phyloP scores from a whole-genome alignment of 2,888 invertebrate species.

The Coleophora deauratella region DNA sequence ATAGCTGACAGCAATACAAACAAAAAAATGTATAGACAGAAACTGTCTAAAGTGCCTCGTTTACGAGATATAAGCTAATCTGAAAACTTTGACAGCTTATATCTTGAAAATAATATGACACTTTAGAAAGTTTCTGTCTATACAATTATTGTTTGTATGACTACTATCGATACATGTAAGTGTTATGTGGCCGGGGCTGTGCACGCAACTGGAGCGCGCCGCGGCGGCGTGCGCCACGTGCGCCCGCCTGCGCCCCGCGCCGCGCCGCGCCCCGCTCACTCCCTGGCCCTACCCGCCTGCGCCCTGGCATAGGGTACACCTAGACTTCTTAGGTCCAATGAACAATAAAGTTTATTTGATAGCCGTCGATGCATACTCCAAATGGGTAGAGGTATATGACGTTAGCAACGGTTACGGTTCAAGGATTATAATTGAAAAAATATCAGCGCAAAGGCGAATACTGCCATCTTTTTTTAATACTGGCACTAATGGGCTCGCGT shows the following conservation, averaged over 20 bases:
- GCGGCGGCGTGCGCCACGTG: neutral
- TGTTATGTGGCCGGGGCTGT: slow-evolving; percentile 2
- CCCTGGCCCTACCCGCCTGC: slow-evolving; percentile 1
- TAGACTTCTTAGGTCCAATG: slow-evolving; percentile 17
- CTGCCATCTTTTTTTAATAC: neutral
- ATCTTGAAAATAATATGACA: no score
- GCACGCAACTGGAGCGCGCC: neutral
- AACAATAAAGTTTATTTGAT: slow-evolving; percentile 9
- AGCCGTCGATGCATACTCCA: slow-evolving; percentile 13
- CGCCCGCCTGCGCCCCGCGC: neutral
- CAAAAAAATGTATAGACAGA: no score
- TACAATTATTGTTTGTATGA: no score
- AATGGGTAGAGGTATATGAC: slow-evolving; percentile 15
- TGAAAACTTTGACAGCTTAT: no score
- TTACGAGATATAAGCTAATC: no score
- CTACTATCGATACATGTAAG: no score
- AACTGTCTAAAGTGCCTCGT: no score
- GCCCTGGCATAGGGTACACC: slow-evolving; percentile 1
- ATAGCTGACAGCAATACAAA: no score
- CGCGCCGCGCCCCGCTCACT: slow-evolving; percentile 1
- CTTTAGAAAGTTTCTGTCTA: no score
- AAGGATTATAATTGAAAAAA: slow-evolving; percentile 6
- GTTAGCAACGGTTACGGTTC: slow-evolving; percentile 6
- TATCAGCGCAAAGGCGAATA: neutral
- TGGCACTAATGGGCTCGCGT: neutral